phyloP scores from a whole-genome alignment of 2,888 invertebrate genomes.

The Germaria angustata region DNA sequence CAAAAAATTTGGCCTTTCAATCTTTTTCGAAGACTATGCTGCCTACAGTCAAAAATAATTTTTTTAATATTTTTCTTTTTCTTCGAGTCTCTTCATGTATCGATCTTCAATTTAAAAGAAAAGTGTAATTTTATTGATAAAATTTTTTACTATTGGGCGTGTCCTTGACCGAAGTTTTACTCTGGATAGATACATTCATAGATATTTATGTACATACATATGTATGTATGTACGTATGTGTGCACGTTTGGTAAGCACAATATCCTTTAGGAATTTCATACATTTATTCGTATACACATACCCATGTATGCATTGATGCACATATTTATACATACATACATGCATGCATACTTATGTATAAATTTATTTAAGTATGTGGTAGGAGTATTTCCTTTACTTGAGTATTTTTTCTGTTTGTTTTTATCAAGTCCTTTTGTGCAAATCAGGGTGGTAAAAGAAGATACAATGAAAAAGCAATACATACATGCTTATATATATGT shows the following conservation, averaged over 20 bases:
- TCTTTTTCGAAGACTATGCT: no score
- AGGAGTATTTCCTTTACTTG: not conserved
- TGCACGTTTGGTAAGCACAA: not conserved
- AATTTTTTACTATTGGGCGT: slow-evolving; percentile 46
- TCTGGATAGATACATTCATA: no score
- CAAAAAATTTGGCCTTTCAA: no score
- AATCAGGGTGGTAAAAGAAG: slow-evolving; percentile 13
- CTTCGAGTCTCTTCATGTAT: no score
- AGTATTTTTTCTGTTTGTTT: not conserved
- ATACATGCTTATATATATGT: not conserved
- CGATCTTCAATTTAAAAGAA: not conserved
- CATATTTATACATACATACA: not conserved
- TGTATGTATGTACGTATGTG: not conserved
- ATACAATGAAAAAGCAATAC: not conserved
- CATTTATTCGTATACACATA: not conserved
- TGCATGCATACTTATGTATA: not conserved
- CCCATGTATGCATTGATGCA: not conserved
- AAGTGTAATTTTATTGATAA: not conserved
- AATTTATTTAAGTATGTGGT: not conserved
- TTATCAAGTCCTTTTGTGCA: not conserved
- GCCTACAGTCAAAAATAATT: no score
- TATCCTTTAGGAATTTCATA: not conserved
- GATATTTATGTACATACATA: not conserved
- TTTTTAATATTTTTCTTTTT: no score
- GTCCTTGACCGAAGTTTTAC: slow-evolving; percentile 58